Evolutionary conservation across 2,888 invertebrate genomes (phyloP), one percentile per base, ranked within the genome.

Genomic region (Hydraecia micacea): DNA sequence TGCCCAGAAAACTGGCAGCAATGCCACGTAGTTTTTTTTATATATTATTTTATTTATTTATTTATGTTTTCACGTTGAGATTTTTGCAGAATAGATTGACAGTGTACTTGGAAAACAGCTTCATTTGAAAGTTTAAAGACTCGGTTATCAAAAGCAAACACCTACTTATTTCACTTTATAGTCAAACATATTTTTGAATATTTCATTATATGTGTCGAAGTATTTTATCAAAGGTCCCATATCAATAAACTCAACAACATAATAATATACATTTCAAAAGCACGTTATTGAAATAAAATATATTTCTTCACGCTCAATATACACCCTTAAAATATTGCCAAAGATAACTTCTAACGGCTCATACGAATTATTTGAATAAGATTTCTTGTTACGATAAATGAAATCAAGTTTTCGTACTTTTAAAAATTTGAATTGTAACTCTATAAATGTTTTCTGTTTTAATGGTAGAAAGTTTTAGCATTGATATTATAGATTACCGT

Each of bases 231-330:
- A 66, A 28, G 28, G 15, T 36, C 9, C 28, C 46, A 36, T 28
- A 18, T 9, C 6, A 49, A 68, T 68, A 58, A 80, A 80, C 18
- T 60, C 21, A 32, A 52, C 21, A 42, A 32, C n/a, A 72, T 71
- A 36, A 62, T 62, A 3, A 36, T 36, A 80, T 49, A 62, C 62
- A 67, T 60, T 63, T 82, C 18, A 75, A 67, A 74, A 15, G 18
- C 18, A 62, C 11, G 11, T 62, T 36, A 55, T 36, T 46, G 36
- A 60, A 80, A 75, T 63, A 75, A 32, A 68, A 60, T 62, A 66
- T 82, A 9, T 36, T 28, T 39, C 67, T 75, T 63, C 11, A 82
- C 49, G 81, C 32, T 21, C 36, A 39, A n/a, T 42, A 15, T 21
- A 36, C 66, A 39, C 25, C 46, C 18, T 66, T 49, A 15, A 28